Percentiles rank a stretch among this genome's conserved stretches.
These are phyloP conservation scores for Cygnus atratus DNA, from an alignment of 2,113 vertebrate species.

Conservation along the genomic window DNA sequence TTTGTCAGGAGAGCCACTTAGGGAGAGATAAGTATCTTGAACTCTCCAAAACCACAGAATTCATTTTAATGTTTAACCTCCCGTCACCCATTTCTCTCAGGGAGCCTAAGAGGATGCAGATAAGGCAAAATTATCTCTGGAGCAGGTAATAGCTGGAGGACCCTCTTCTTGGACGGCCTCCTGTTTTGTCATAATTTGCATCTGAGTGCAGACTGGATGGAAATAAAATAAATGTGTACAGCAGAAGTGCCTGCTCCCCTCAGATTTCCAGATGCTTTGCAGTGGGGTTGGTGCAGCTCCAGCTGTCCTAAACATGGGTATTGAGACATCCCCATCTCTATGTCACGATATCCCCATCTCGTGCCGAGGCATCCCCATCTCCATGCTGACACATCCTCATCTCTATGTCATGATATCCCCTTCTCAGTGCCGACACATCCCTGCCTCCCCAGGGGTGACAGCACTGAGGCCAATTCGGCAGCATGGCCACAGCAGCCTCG, in stretches of 20 bases:
- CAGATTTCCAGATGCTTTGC: not conserved
- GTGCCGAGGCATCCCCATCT: not conserved
- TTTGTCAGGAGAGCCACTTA: conserved; percentile 65
- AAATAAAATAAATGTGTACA: rapidly evolving
- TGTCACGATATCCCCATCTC: not conserved
- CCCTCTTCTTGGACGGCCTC: not conserved
- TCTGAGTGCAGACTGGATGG: not conserved
- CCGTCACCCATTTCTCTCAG: not conserved
- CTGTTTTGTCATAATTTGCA: not conserved
- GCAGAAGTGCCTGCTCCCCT: not conserved
- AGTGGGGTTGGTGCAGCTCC: not conserved
- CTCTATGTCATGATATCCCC: not conserved
- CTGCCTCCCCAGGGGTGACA: not conserved
- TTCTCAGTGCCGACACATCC: not conserved
- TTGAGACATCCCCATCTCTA: not conserved
- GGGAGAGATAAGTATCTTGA: conserved; percentile 65
- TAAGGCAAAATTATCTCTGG: conserved; percentile 56
- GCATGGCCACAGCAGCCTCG: not conserved
- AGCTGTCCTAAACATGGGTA: not conserved
- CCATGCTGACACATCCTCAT: not conserved
- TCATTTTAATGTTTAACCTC: conserved; percentile 65
- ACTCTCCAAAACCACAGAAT: conserved; percentile 65
- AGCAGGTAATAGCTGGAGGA: conserved; percentile 45
- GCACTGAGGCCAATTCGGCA: not conserved
- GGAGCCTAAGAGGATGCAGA: conserved; percentile 57